These are phyloP conservation scores for Tiaroga cobitis DNA, from an alignment of 2,797 vertebrate genomes.

Conservation along the genomic window DNA sequence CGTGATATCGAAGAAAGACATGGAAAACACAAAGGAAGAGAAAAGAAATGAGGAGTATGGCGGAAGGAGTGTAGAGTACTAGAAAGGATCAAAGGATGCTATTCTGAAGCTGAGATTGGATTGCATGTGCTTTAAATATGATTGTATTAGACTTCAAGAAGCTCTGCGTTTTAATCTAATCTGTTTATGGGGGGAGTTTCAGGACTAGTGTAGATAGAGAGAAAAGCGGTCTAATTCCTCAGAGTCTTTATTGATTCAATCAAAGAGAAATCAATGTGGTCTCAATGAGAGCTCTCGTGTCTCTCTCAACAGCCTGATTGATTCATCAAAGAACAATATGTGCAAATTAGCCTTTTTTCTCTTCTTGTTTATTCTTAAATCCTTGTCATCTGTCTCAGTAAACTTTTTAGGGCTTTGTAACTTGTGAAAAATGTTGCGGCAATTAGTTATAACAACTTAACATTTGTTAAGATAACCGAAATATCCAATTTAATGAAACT, in stretches of 20 bases:
- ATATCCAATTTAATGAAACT: too few species aligned
- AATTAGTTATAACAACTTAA: too few species aligned
- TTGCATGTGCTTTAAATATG: slow-evolving; percentile 40
- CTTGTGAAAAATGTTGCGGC: too few species aligned
- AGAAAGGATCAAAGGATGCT: slow-evolving; percentile 20
- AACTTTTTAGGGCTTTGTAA: neutral
- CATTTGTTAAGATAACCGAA: too few species aligned
- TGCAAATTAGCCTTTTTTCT: slow-evolving; percentile 37
- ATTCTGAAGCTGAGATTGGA: slow-evolving; percentile 15
- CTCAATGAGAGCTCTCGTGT: slow-evolving; percentile 37
- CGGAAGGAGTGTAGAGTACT: neutral
- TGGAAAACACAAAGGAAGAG: slow-evolving; percentile 16
- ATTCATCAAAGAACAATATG: slow-evolving; percentile 48
- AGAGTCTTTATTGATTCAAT: slow-evolving; percentile 47
- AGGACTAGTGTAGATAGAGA: slow-evolving; percentile 16
- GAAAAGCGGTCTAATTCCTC: slow-evolving; percentile 2
- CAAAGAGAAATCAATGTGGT: slow-evolving; percentile 51
- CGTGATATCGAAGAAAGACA: slow-evolving; percentile 1
- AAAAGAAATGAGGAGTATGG: neutral
- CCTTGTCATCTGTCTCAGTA: neutral
- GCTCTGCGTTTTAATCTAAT: slow-evolving; percentile 35
- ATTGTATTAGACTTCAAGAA: slow-evolving; percentile 39
- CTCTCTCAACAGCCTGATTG: slow-evolving; percentile 39
- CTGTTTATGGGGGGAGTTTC: slow-evolving; percentile 26
- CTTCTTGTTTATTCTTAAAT: neutral